phyloP scores from a whole-genome alignment of 2,113 vertebrate genomes.

The Sinocyclocheilus grahami region DNA sequence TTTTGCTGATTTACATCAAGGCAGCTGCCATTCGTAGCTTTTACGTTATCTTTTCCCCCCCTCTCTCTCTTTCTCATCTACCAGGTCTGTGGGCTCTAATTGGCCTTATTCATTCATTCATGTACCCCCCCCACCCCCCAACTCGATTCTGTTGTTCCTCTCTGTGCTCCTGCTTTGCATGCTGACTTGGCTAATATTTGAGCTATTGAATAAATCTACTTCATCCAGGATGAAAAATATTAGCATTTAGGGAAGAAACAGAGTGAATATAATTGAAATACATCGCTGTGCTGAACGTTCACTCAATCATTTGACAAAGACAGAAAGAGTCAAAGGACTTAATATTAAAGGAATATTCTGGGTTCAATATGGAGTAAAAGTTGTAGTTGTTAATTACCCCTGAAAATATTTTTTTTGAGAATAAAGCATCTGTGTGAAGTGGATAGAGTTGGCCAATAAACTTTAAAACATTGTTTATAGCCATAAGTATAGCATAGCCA shows the following conservation, averaged over 20 bases:
- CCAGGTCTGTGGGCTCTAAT: constrained; percentile 45
- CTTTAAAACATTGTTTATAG: not conserved
- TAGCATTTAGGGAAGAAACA: constrained; percentile 13
- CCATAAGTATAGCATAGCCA: not conserved
- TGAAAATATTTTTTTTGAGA: too few relatives aligned
- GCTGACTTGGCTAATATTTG: constrained; percentile 36
- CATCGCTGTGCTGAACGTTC: not conserved
- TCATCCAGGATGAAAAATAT: constrained; percentile 29
- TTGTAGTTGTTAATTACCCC: not conserved
- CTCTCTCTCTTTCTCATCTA: not conserved
- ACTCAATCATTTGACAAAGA: constrained; percentile 22
- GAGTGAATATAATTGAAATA: not conserved
- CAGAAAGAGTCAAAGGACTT: constrained; percentile 10
- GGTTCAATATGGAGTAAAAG: not conserved
- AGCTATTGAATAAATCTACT: constrained; percentile 27
- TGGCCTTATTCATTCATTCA: constrained; percentile 43
- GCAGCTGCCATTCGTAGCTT: constrained; percentile 35
- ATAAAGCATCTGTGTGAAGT: not conserved
- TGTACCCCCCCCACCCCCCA: not conserved
- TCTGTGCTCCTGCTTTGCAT: not conserved
- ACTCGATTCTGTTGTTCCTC: constrained; percentile 33
- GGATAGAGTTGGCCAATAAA: not conserved
- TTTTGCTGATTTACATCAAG: constrained; percentile 43
- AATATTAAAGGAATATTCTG: not conserved
- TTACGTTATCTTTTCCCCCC: not conserved